Evolutionary conservation across 2,888 invertebrate genomes (phyloP).

Genomic region (Pachydiplax longipennis): DNA sequence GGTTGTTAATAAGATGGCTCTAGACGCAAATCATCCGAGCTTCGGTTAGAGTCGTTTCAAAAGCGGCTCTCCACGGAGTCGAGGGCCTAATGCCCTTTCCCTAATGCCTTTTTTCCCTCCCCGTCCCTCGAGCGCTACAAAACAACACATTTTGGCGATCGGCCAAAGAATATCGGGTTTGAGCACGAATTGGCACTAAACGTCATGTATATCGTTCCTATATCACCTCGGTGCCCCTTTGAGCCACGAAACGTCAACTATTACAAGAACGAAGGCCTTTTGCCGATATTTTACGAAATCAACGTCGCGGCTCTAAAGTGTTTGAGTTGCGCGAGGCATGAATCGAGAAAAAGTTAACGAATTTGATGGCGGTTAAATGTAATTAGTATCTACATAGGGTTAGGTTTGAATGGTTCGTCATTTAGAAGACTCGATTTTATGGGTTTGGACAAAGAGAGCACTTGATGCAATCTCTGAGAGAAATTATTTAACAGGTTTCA

Average conservation of each 20-base stretch:
- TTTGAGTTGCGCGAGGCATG: background rate
- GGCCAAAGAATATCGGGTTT: background rate
- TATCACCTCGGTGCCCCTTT: background rate
- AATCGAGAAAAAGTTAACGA: background rate
- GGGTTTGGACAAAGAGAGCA: background rate
- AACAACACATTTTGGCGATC: background rate
- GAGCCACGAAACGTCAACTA: background rate
- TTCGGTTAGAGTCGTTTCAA: background rate
- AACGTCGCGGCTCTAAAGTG: background rate
- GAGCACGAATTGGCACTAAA: constrained; percentile 1
- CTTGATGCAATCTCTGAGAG: background rate
- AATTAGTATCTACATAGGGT: no score
- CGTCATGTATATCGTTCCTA: background rate
- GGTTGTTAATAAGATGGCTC: background rate
- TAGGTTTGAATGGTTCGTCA: no score
- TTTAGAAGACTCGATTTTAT: background rate
- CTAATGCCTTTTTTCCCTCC: background rate
- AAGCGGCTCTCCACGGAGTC: background rate
- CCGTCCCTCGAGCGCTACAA: background rate
- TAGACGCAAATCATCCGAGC: background rate
- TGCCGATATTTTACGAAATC: background rate
- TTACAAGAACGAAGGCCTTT: background rate
- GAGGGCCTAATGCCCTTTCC: background rate
- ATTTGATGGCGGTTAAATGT: background rate
- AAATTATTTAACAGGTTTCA: no score